Percentiles rank a stretch among this genome's conserved stretches.
Conservation (phyloP, 2,797 vertebrate genomes). For the Pteronotus mesoamericanus region DNA sequence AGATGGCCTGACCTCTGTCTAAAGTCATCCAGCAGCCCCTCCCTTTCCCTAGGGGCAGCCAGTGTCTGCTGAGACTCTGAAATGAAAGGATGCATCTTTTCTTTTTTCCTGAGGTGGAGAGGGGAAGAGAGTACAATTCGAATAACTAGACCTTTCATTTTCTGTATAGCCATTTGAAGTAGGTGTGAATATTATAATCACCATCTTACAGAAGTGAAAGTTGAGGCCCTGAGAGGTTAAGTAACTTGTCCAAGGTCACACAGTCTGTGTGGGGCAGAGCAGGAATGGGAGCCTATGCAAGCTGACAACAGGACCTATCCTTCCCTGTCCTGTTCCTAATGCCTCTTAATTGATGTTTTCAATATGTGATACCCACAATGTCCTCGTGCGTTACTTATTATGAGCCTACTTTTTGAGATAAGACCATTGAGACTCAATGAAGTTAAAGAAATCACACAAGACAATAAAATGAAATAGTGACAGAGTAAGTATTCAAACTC, state of each 20-base stretch:
- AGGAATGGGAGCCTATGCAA: neutral
- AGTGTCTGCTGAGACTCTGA: neutral
- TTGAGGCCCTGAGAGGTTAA: neutral
- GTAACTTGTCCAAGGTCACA: neutral
- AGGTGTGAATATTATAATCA: neutral
- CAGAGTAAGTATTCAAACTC: neutral
- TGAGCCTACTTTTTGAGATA: neutral
- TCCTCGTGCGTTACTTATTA: neutral
- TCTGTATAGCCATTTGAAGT: neutral
- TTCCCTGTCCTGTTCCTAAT: too few relatives aligned
- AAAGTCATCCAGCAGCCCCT: neutral
- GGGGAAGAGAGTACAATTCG: neutral
- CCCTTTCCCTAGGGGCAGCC: neutral
- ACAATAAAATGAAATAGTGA: neutral
- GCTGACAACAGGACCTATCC: neutral
- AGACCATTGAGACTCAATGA: neutral
- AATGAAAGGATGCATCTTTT: fast-evolving
- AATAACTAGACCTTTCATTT: neutral
- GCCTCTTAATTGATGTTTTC: neutral
- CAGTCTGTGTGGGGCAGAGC: neutral
- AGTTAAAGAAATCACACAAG: neutral
- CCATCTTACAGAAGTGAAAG: neutral
- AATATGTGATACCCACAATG: neutral
- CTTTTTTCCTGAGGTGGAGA: neutral
- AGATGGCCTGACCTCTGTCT: fast-evolving